Evolutionary conservation across 2,888 invertebrate genomes (phyloP).

Genomic region (Ganaspis brasiliensis): DNA sequence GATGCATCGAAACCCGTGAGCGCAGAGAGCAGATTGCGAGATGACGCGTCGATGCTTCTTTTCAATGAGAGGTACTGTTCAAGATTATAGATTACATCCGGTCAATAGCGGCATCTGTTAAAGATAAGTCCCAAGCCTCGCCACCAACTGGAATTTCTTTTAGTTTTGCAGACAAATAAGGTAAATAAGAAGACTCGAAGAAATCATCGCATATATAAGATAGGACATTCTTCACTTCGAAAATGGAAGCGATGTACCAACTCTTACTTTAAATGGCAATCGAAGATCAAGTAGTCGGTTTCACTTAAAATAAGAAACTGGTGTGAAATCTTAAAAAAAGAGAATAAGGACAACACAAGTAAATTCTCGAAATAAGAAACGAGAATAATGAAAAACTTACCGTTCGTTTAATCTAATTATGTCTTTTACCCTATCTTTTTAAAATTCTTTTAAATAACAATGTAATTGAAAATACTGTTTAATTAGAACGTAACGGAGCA

Average conservation of each 20-base stretch:
- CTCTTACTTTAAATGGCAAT: slow-evolving; percentile 35
- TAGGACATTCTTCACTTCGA: slow-evolving; percentile 11
- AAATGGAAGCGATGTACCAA: slow-evolving; percentile 19
- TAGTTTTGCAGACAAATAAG: slow-evolving; percentile 18
- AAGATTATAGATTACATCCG: slow-evolving; percentile 37
- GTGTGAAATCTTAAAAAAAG: slow-evolving; percentile 1
- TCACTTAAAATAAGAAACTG: slow-evolving; percentile 14
- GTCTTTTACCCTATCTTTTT: not conserved
- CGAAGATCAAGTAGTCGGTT: not conserved
- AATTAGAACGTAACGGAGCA: too few species aligned
- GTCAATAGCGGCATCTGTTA: slow-evolving; percentile 23
- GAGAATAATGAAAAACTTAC: not conserved
- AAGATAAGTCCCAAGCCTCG: not conserved
- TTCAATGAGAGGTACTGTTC: slow-evolving; percentile 22
- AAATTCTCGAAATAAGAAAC: not conserved
- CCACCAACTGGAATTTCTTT: slow-evolving; percentile 28
- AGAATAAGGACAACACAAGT: not conserved
- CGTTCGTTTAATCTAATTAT: not conserved
- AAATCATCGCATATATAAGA: slow-evolving; percentile 23
- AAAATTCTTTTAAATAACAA: too few species aligned
- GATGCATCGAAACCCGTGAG: slow-evolving; percentile 13
- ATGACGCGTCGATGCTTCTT: slow-evolving; percentile 31
- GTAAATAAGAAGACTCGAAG: slow-evolving; percentile 19
- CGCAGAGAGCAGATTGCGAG: slow-evolving; percentile 26
- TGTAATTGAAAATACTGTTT: too few species aligned